These are phyloP conservation scores for Pachycephala philippinensis DNA, from an alignment of 2,113 vertebrate genomes.

Conservation along the genomic window DNA sequence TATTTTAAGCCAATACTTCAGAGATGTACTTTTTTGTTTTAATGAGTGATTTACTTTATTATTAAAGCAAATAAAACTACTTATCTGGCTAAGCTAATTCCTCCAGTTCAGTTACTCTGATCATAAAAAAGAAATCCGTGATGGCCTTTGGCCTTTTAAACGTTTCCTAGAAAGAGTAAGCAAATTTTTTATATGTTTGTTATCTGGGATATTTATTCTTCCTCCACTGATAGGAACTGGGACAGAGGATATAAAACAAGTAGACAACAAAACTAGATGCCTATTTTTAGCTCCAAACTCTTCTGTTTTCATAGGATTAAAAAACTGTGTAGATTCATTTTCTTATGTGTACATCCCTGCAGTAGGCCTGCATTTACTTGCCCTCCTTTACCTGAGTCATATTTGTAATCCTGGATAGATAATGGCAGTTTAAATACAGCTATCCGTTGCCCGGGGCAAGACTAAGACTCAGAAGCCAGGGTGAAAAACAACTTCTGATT, in stretches of 20 bases:
- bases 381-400: constrained; percentile 15
- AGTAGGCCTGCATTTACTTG: constrained; percentile 18
- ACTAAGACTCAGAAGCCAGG: background rate
- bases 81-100: background rate
- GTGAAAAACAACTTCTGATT: constrained; percentile 24
- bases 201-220: constrained; percentile 13
- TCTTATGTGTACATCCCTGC: background rate
- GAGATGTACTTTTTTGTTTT: background rate
- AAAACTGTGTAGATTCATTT: background rate
- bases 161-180: background rate
- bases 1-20: background rate
- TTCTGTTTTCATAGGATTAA: background rate
- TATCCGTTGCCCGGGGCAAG: background rate
- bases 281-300: constrained; percentile 18
- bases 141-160: background rate
- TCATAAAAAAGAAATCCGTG: background rate
- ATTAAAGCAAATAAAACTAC: background rate
- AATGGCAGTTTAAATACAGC: constrained; percentile 17
- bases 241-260: background rate
- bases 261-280: background rate
- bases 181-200: background rate
- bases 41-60: background rate
- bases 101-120: background rate
- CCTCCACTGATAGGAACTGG: background rate
- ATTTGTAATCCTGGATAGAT: background rate